Conservation (phyloP, 2,113 vertebrate species). For the Brachypteracias leptosomus region DNA sequence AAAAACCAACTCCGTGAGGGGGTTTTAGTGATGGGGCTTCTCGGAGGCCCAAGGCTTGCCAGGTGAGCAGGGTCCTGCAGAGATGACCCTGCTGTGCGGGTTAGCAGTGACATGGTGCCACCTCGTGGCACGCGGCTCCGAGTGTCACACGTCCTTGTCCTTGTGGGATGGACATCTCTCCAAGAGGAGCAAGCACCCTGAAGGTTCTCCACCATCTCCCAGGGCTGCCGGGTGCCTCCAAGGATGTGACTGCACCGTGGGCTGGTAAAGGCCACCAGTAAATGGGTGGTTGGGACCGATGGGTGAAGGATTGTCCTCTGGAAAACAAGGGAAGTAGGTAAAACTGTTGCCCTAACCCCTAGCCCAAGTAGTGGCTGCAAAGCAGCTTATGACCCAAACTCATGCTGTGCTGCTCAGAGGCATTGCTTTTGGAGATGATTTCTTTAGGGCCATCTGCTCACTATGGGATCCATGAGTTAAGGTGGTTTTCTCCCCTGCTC, state of each 20-base stretch:
- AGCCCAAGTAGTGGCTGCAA: fast-evolving
- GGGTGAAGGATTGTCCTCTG: too few species aligned
- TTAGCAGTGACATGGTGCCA: conserved; percentile 66
- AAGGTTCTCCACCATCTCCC: background rate
- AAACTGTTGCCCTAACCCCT: background rate
- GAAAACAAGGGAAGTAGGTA: background rate
- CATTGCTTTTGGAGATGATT: background rate
- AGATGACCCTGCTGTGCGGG: background rate
- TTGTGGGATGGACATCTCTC: background rate
- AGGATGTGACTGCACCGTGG: fast-evolving
- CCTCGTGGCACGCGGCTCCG: conserved; percentile 53
- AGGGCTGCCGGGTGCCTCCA: background rate
- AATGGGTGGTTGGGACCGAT: fast-evolving
- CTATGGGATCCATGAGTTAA: background rate
- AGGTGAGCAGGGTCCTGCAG: background rate
- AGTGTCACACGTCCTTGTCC: background rate
- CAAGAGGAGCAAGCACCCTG: background rate
- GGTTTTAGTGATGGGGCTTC: background rate
- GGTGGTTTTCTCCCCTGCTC: background rate
- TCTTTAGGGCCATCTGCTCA: background rate
- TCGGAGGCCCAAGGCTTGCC: background rate
- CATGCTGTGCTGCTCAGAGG: background rate
- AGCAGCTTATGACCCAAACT: background rate
- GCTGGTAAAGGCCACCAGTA: background rate
- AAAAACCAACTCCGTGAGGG: background rate